Evolutionary conservation across 2,113 vertebrate genomes (phyloP).

Genomic region (Platycercus adscitus): DNA sequence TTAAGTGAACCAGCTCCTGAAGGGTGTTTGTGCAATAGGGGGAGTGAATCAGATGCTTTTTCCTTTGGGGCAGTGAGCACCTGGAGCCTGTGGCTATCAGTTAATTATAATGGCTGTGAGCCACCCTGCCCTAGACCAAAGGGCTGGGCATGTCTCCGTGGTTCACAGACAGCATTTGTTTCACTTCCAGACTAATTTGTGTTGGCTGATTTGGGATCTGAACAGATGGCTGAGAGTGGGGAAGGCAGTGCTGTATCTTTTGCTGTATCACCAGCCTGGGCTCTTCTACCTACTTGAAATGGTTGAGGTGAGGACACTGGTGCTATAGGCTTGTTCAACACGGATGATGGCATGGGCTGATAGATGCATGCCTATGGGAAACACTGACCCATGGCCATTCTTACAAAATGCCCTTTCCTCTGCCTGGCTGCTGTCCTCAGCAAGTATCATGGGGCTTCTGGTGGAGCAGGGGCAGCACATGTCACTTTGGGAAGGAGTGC

Average conservation of each 20-base stretch:
- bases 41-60: neutral
- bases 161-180: neutral
- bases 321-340: rapidly evolving
- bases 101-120: neutral
- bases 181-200: neutral
- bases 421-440: neutral
- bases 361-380: rapidly evolving
- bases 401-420: neutral
- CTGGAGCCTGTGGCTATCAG: neutral
- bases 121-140: neutral
- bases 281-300: neutral
- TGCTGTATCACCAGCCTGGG: neutral
- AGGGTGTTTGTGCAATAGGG: neutral
- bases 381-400: neutral
- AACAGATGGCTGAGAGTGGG: neutral
- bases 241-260: neutral
- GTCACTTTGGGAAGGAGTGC: neutral
- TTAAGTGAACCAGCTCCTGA: neutral
- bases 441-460: neutral
- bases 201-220: neutral
- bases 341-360: neutral
- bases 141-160: neutral
- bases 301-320: neutral
- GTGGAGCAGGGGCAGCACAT: neutral
- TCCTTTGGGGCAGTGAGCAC: neutral